Conservation (phyloP, 2,888 invertebrate genomes). For the Brachypalpus laphriformis region DNA sequence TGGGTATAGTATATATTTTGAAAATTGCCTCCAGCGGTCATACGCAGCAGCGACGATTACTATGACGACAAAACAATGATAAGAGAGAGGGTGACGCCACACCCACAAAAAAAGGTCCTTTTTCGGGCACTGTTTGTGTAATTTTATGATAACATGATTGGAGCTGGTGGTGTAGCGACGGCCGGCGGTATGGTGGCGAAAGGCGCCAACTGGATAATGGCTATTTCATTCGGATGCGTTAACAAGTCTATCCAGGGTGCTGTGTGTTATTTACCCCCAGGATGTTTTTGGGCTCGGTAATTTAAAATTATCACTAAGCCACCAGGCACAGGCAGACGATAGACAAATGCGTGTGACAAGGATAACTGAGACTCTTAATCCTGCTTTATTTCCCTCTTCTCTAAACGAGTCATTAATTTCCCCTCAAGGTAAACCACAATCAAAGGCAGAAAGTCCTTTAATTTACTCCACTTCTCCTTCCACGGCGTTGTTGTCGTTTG, state of each 20-base stretch:
- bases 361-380: constrained; percentile 29
- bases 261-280: no score
- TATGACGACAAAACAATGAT: constrained; percentile 70
- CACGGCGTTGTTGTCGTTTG: not conserved
- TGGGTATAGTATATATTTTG: constrained; percentile 3
- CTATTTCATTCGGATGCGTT: constrained; percentile 47
- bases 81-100: constrained; percentile 11
- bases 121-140: constrained; percentile 19
- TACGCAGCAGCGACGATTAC: constrained; percentile 59
- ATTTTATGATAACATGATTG: constrained; percentile 64
- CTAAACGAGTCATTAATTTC: constrained; percentile 52
- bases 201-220: constrained; percentile 44
- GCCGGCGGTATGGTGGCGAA: not conserved
- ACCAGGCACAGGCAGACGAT: constrained; percentile 32
- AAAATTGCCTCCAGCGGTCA: constrained; percentile 51
- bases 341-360: not conserved
- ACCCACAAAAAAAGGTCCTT: constrained; percentile 33
- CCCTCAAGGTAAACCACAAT: constrained; percentile 9
- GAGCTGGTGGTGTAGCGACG: not conserved
- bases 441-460: constrained; percentile 2
- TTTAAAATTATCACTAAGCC: constrained; percentile 52
- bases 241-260: constrained; percentile 31
- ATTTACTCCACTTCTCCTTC: not conserved
- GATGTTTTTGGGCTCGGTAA: constrained; percentile 9
- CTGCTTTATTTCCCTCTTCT: constrained; percentile 31